Evolutionary conservation across 2,113 vertebrate genomes (phyloP).

Genomic region (Tachuris rubrigastra): DNA sequence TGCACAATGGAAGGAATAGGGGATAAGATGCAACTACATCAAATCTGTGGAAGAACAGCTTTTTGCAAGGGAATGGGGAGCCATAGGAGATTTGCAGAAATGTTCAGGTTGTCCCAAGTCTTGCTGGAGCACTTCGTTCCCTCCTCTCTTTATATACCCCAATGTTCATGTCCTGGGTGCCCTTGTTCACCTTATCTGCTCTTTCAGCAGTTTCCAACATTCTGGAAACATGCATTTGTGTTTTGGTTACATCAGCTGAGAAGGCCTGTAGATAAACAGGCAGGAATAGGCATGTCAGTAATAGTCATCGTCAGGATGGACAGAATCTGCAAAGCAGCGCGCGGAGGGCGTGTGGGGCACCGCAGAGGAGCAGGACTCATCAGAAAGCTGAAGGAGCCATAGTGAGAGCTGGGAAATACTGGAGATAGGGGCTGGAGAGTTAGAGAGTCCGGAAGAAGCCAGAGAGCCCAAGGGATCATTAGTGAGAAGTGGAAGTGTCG

Average conservation of each 20-base stretch:
- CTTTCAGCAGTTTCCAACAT: background rate
- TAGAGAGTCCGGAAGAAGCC: background rate
- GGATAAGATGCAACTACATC: background rate
- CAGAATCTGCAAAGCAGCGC: background rate
- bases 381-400: background rate
- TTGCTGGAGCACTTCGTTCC: background rate
- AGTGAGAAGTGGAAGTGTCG: background rate
- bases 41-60: background rate
- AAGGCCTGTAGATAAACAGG: slow-evolving; percentile 9
- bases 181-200: background rate
- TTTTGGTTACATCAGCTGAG: background rate
- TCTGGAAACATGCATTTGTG: background rate
- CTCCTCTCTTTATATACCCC: background rate
- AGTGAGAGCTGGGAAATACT: background rate
- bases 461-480: background rate
- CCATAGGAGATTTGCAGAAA: background rate
- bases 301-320: background rate
- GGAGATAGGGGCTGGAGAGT: background rate
- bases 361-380: background rate
- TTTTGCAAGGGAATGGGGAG: background rate
- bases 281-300: slow-evolving; percentile 13
- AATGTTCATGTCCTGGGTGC: background rate
- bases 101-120: background rate
- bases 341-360: accelerated
- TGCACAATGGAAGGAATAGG: background rate